phyloP scores from a whole-genome alignment of 2,797 vertebrate species.

The Diceros bicornis region DNA sequence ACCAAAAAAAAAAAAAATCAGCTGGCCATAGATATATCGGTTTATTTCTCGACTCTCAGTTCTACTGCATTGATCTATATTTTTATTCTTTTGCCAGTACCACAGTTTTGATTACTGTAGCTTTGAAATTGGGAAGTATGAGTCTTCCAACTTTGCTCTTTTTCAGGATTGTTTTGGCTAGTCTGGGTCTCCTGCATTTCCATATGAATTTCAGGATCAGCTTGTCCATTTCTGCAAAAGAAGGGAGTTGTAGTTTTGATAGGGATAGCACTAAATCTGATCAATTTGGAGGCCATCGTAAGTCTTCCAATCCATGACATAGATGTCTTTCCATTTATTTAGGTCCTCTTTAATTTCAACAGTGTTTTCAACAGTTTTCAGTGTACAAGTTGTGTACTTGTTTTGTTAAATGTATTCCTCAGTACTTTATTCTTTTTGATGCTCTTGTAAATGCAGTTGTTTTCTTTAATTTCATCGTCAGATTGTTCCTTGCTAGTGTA shows the following conservation, averaged over 20 bases:
- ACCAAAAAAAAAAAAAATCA: neutral
- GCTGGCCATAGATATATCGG: neutral
- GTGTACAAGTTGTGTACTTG: neutral
- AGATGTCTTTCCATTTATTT: neutral
- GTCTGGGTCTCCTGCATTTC: neutral
- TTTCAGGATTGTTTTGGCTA: neutral
- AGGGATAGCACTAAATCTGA: neutral
- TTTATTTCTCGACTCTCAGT: neutral
- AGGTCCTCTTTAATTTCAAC: neutral
- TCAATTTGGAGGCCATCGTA: neutral
- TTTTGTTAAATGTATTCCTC: neutral
- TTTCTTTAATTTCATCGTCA: slow-evolving; percentile 10
- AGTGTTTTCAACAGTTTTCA: neutral
- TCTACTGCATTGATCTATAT: neutral
- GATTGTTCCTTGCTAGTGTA: neutral
- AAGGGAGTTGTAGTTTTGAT: neutral
- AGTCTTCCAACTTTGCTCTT: neutral
- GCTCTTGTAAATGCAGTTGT: neutral
- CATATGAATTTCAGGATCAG: neutral
- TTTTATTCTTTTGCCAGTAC: neutral
- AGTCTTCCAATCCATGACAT: neutral
- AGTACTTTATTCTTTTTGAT: slow-evolving; percentile 9
- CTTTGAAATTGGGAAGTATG: neutral
- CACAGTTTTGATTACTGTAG: neutral
- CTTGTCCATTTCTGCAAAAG: neutral